A percentile compares a stretch with the other conserved stretches of the same genome.
These are phyloP conservation scores for Dasysyrphus albostriatus DNA, from an alignment of 2,888 invertebrate species.

Conservation along the genomic window DNA sequence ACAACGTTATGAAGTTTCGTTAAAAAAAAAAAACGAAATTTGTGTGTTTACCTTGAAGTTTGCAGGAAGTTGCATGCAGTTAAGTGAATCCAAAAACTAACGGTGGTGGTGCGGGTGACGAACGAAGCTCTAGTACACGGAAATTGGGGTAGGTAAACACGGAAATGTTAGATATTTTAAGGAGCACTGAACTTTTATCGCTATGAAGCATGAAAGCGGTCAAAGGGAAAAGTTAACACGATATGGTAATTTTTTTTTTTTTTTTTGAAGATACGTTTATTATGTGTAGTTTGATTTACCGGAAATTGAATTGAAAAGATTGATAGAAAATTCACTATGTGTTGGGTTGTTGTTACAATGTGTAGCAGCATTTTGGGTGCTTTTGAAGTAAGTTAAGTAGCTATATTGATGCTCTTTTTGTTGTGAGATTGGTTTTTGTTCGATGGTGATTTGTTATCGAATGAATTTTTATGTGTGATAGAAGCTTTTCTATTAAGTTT, in stretches of 20 bases:
- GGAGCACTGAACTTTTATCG: constrained; percentile 60
- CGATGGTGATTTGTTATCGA: no score
- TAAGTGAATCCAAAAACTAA: constrained; percentile 43
- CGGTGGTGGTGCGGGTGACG: not conserved
- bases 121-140: constrained; percentile 9
- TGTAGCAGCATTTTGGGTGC: not conserved
- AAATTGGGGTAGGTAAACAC: constrained; percentile 71
- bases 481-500: no score
- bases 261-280: not conserved
- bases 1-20: not conserved
- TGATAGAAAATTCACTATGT: not conserved
- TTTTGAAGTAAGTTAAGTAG: not conserved
- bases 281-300: constrained; percentile 7
- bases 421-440: no score
- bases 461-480: no score
- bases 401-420: not conserved
- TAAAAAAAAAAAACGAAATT: not conserved
- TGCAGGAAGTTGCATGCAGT: constrained; percentile 48
- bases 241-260: not conserved
- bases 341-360: not conserved
- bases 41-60: constrained; percentile 1
- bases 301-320: constrained; percentile 17
- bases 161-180: constrained; percentile 56
- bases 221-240: constrained; percentile 35
- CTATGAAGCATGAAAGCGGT: constrained; percentile 35